Conservation (phyloP, 2,888 invertebrate species). For the Amphiduros pacificus region DNA sequence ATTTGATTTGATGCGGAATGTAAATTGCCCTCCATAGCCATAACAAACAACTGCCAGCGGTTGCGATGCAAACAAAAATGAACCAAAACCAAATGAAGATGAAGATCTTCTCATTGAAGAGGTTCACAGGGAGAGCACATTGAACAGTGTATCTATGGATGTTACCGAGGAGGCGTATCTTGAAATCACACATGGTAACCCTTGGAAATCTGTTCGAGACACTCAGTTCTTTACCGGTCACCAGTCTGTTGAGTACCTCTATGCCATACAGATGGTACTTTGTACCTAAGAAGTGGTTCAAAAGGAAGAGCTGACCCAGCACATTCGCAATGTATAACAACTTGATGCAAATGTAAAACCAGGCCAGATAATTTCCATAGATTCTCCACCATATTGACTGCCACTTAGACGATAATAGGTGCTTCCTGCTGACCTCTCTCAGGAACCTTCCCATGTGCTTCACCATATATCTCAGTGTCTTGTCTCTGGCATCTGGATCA, state of each 20-base stretch:
- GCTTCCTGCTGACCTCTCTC: constrained; percentile 56
- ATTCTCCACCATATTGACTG: constrained; percentile 40
- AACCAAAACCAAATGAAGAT: constrained; percentile 31
- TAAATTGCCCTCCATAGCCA: constrained; percentile 20
- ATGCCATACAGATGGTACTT: constrained; percentile 37
- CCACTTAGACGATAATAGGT: constrained; percentile 29
- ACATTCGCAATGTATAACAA: constrained; percentile 60
- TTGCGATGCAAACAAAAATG: constrained; percentile 23
- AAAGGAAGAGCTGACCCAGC: constrained; percentile 60
- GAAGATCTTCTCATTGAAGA: constrained; percentile 30
- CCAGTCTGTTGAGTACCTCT: constrained; percentile 26
- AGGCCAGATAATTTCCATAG: constrained; percentile 61
- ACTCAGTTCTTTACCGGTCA: constrained; percentile 22
- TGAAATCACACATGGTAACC: constrained; percentile 33
- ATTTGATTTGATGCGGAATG: constrained; percentile 21
- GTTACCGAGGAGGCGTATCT: constrained; percentile 28
- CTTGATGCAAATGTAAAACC: constrained; percentile 59
- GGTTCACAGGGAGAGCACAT: constrained; percentile 32
- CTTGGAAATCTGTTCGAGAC: constrained; percentile 31
- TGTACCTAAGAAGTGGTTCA: constrained; percentile 62
- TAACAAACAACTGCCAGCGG: constrained; percentile 20
- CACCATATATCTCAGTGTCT: constrained; percentile 45
- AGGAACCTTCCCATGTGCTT: constrained; percentile 60
- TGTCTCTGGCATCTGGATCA: constrained; percentile 26
- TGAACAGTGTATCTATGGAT: constrained; percentile 29